Evolutionary conservation across 2,113 vertebrate species (phyloP), one percentile per base, ranked within the genome.

Genomic region (Morone chrysops): DNA sequence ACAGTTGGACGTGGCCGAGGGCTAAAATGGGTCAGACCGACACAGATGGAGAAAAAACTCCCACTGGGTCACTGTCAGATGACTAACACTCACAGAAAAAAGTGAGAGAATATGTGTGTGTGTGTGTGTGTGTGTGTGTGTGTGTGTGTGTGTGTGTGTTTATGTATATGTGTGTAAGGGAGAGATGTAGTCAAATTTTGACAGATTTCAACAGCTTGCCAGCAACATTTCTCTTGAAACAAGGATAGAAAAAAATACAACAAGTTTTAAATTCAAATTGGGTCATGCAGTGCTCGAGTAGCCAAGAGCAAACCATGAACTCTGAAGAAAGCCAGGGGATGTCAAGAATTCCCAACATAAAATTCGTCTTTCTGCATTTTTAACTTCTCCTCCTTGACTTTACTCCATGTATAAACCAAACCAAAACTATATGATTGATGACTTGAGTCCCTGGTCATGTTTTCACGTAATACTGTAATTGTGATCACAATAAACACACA

Each of bases 1-100:
- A 96, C 96, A 96, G 95, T 96, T 96, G 96, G 95, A 96, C 78
- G 80, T 94, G 94, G 94, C 95, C 92, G 81, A 94, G 92, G 95
- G 96, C 95, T 94, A 95, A 96, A 96, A 92, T 96, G 95, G 95
- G 95, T 96, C 95, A 95, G 91, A 92, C 90, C 61, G 82, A 88
- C 94, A 94, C 96, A 96, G 94, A 96, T 96, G 95, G 95, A 95
- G 89, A 84, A 92, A 89, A 86, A 93, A 93, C 82, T 94, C 95
- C 95, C 95, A 93, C 78, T 90, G 93, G 94, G 93, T 96, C 94
- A 92, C 86, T 90, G 88, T 94, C 92, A 89, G 89, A 92, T 92
- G 91, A 90, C 92, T 86, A 92, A 93, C 83, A 92, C 93, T 78
- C 90, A 87, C 70, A 90, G 70, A 73, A 78, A 82, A 81, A 70